phyloP scores from a whole-genome alignment of 2,888 invertebrate genomes.

The Argyresthia albistria region DNA sequence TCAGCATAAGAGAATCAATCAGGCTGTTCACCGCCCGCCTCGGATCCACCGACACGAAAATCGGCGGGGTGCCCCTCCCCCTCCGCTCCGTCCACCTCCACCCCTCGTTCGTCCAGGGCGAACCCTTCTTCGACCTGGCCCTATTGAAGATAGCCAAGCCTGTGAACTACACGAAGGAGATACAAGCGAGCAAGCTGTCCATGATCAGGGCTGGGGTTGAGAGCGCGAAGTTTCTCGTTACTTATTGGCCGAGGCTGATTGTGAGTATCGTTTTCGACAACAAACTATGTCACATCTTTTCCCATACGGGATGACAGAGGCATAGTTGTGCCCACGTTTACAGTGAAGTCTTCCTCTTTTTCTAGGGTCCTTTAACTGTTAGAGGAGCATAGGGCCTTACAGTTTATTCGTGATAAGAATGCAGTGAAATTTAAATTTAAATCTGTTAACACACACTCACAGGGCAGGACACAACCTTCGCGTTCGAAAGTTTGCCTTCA shows the following conservation, averaged over 20 bases:
- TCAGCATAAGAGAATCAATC: conserved; percentile 19
- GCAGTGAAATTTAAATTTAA: too few relatives aligned
- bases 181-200: conserved; percentile 37
- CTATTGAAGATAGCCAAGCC: conserved; percentile 29
- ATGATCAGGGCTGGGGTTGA: conserved; percentile 23
- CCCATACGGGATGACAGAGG: too few relatives aligned
- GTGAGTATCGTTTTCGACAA: conserved; percentile 28
- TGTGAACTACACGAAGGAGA: conserved; percentile 18
- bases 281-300: too few relatives aligned
- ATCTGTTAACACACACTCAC: too few relatives aligned
- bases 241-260: conserved; percentile 53
- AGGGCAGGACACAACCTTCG: too few relatives aligned
- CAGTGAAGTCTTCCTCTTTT: too few relatives aligned
- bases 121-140: conserved; percentile 38
- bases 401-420: too few relatives aligned
- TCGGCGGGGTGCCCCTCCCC: conserved; percentile 33
- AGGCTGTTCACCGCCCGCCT: conserved; percentile 40
- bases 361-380: too few relatives aligned
- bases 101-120: conserved; percentile 27
- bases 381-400: too few relatives aligned
- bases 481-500: too few relatives aligned
- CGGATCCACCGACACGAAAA: conserved; percentile 50
- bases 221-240: conserved; percentile 39
- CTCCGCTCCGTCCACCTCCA: conserved; percentile 36
- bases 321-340: too few relatives aligned